Percentiles rank a stretch among this genome's conserved stretches.
These are phyloP conservation scores for Drosophila ficusphila DNA, from an alignment of 1,140 invertebrate species.

Conservation along the genomic window DNA sequence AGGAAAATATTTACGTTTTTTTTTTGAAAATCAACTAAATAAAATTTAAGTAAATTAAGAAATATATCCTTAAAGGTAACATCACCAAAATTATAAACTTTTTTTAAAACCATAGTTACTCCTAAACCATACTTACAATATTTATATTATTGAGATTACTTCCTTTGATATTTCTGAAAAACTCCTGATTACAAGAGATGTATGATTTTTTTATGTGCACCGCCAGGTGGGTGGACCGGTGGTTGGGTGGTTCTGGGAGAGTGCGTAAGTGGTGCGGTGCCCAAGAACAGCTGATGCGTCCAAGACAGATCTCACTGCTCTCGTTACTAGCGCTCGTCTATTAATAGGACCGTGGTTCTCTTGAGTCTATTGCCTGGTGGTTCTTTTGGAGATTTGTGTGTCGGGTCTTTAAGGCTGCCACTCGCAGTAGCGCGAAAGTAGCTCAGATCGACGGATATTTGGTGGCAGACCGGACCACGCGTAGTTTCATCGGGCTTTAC, in stretches of 20 bases:
- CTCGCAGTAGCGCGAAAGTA: conserved; percentile 72
- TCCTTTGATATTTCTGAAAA: too few species aligned
- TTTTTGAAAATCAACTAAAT: too few species aligned
- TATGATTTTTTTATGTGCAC: not conserved
- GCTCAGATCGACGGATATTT: conserved; percentile 59
- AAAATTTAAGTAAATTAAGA: too few species aligned
- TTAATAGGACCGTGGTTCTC: conserved; percentile 65
- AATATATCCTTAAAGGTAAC: too few species aligned
- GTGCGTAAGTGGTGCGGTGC: conserved; percentile 26
- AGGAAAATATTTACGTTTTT: too few species aligned
- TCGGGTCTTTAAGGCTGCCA: conserved; percentile 4
- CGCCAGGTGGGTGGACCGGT: conserved; percentile 5
- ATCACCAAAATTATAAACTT: too few species aligned
- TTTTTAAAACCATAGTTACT: too few species aligned
- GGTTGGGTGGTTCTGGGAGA: conserved; percentile 5
- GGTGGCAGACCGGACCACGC: conserved; percentile 42
- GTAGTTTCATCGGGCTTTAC: conserved; percentile 31
- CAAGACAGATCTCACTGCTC: conserved; percentile 44
- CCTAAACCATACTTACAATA: too few species aligned
- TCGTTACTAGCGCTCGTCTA: conserved; percentile 70
- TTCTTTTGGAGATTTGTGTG: conserved; percentile 71
- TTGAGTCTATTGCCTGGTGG: conserved; percentile 55
- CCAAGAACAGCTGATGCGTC: conserved; percentile 28
- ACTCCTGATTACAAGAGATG: not conserved
- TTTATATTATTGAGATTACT: too few species aligned